These are phyloP conservation scores for Cremastobaeus sp. DNA, from an alignment of 2,888 invertebrate species.

Conservation along the genomic window DNA sequence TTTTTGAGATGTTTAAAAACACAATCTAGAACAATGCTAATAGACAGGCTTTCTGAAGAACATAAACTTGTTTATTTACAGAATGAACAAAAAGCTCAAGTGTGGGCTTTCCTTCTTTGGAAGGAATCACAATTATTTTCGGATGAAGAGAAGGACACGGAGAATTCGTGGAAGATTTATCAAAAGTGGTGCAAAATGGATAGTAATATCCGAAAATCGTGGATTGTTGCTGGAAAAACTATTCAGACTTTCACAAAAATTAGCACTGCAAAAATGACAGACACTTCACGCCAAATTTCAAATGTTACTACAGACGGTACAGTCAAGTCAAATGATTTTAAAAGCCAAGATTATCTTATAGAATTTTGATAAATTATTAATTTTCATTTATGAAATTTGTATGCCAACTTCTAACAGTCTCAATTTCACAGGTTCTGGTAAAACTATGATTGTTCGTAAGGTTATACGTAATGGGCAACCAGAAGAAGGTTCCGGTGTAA, in stretches of 20 bases:
- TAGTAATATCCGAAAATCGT: conserved; percentile 85
- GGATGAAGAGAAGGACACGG: conserved; percentile 79
- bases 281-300: conserved; percentile 74
- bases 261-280: conserved; percentile 84
- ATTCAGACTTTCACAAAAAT: conserved; percentile 86
- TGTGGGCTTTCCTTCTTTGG: conserved; percentile 92
- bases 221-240: conserved; percentile 89
- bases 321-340: no score
- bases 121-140: conserved; percentile 82
- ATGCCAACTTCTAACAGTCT: no score
- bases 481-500: conserved; percentile 69
- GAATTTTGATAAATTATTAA: no score
- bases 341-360: no score
- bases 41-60: no score
- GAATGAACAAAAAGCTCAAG: conserved; percentile 89
- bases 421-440: conserved; percentile 62
- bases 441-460: conserved; percentile 74
- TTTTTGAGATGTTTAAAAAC: no score
- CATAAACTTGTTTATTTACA: no score
- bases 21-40: no score
- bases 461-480: conserved; percentile 76
- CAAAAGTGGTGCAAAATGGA: conserved; percentile 91
- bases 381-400: no score
- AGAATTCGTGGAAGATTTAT: conserved; percentile 88
- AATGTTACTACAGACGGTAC: conserved; percentile 65